Evolutionary conservation across 2,113 vertebrate species (phyloP).

Genomic region (Sigmodon hispidus): DNA sequence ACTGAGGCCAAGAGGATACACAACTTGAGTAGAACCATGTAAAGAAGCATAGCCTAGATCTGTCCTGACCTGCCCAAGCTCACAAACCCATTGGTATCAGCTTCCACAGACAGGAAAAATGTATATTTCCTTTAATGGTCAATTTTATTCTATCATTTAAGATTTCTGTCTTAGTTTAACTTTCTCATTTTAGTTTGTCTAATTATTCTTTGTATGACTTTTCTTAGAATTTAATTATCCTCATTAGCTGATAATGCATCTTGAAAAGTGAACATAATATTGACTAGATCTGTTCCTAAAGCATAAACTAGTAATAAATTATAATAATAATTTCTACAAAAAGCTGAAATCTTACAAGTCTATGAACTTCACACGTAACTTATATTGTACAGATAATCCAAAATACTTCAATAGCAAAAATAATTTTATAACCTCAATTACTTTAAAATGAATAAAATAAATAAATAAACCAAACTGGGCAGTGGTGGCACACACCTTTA

Average conservation of each 20-base stretch:
- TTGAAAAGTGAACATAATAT: constrained; percentile 43
- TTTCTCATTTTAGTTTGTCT: constrained; percentile 48
- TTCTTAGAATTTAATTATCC: constrained; percentile 47
- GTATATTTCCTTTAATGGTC: neutral
- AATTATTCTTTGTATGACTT: constrained; percentile 12
- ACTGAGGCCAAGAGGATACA: neutral
- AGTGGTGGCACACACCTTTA: too few relatives aligned
- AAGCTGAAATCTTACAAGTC: constrained; percentile 34
- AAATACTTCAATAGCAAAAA: constrained; percentile 38
- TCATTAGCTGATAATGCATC: constrained; percentile 11
- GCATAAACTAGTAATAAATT: neutral
- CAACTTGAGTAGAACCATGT: neutral
- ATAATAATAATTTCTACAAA: constrained; percentile 21
- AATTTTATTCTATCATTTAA: neutral
- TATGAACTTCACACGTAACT: neutral
- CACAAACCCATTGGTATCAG: neutral
- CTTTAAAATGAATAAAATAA: neutral
- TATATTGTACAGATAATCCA: neutral
- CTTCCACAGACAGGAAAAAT: neutral
- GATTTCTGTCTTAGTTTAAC: constrained; percentile 36
- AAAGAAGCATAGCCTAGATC: neutral
- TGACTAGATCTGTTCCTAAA: constrained; percentile 22
- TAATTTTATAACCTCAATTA: neutral
- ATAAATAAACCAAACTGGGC: neutral
- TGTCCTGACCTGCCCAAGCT: neutral